Evolutionary conservation across 2,113 vertebrate genomes (phyloP).

Genomic region (Grallaria varia): DNA sequence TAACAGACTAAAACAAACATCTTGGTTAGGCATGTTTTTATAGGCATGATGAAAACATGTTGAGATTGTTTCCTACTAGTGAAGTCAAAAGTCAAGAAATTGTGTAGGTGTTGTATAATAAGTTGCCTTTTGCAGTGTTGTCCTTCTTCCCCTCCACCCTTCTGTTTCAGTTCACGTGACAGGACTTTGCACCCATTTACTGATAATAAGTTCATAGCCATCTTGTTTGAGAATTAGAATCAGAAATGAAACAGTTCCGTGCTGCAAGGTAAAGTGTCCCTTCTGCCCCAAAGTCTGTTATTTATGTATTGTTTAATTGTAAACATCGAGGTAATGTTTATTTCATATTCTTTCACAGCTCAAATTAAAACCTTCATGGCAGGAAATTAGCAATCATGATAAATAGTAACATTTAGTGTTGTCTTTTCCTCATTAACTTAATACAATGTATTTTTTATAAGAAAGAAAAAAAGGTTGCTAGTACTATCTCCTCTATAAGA

Average conservation of each 20-base stretch:
- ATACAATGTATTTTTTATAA: not conserved
- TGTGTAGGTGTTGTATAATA: rapidly evolving
- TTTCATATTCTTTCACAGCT: not conserved
- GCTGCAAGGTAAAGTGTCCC: conserved; percentile 2
- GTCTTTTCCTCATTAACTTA: not conserved
- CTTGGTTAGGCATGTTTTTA: not conserved
- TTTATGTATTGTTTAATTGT: not conserved
- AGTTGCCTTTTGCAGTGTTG: not conserved
- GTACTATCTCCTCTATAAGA: not conserved
- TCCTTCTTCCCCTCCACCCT: not conserved
- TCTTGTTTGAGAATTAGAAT: not conserved
- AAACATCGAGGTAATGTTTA: not conserved
- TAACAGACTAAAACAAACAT: not conserved
- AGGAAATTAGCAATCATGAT: not conserved
- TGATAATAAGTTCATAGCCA: not conserved
- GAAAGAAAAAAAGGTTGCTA: not conserved
- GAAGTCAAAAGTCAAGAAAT: not conserved
- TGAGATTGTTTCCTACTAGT: not conserved
- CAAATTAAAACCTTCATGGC: not conserved
- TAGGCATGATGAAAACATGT: not conserved
- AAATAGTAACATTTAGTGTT: not conserved
- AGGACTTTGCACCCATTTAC: conserved; percentile 20
- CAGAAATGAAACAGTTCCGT: not conserved
- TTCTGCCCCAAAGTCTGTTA: not conserved
- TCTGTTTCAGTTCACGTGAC: not conserved